A percentile compares a stretch with the other conserved stretches of the same genome.
phyloP scores from a whole-genome alignment of 1,140 invertebrate species.

The Sinonovacula constricta region DNA sequence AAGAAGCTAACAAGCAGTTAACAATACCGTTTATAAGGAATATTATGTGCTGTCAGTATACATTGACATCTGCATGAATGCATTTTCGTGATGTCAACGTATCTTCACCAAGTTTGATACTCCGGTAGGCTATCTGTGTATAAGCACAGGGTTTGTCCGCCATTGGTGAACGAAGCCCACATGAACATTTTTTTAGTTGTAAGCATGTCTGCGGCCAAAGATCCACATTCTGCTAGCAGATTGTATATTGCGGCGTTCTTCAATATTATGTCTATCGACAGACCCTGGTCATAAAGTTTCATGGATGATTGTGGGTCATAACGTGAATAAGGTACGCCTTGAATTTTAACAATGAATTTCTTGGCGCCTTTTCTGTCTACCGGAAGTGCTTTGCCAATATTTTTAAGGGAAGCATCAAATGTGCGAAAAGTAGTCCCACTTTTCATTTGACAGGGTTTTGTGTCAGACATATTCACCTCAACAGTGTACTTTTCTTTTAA shows the following conservation, averaged over 20 bases:
- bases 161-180: slow-evolving; percentile 35
- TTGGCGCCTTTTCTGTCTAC: slow-evolving; percentile 9
- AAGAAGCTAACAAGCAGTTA: no score
- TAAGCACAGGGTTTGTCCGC: slow-evolving; percentile 4
- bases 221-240: slow-evolving; percentile 35
- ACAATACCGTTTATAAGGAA: no score
- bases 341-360: slow-evolving; percentile 44
- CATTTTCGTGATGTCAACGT: no score
- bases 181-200: slow-evolving; percentile 46
- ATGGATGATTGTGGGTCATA: background rate
- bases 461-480: background rate
- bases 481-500: slow-evolving; percentile 6
- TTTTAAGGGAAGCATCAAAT: background rate
- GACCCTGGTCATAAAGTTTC: slow-evolving; percentile 29
- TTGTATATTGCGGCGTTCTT: slow-evolving; percentile 16
- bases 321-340: slow-evolving; percentile 13
- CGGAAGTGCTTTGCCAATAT: background rate
- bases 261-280: slow-evolving; percentile 18
- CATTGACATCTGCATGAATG: no score
- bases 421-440: background rate
- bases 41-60: no score
- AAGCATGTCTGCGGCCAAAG: slow-evolving; percentile 3
- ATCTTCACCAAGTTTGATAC: slow-evolving; percentile 49
- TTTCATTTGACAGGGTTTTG: background rate
- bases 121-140: slow-evolving; percentile 29